phyloP scores from a whole-genome alignment of 2,888 invertebrate genomes.

The Nymphalis c-album region DNA sequence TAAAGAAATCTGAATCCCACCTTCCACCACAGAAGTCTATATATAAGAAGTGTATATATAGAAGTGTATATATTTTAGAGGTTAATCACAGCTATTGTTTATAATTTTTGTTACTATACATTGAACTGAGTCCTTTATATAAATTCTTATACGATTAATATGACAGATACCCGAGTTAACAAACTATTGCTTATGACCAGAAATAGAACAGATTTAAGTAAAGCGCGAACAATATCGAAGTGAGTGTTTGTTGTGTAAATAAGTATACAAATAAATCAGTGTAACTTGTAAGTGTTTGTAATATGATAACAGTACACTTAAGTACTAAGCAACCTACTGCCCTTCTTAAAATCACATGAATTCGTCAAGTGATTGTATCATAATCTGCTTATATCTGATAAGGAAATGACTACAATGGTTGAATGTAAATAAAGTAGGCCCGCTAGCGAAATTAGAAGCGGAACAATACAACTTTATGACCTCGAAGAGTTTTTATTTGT shows the following conservation, averaged over 20 bases:
- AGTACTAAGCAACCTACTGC: conserved; percentile 21
- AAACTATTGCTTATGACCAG: not conserved
- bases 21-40: too few relatives aligned
- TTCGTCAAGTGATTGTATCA: conserved; percentile 14
- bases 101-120: too few relatives aligned
- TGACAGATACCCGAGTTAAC: not conserved
- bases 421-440: not conserved
- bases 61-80: too few relatives aligned
- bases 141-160: too few relatives aligned
- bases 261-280: not conserved
- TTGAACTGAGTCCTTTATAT: too few relatives aligned
- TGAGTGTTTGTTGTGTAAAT: not conserved
- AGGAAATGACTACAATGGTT: conserved; percentile 8
- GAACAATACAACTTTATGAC: conserved; percentile 7
- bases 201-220: not conserved
- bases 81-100: too few relatives aligned
- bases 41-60: too few relatives aligned
- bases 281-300: not conserved
- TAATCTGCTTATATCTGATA: conserved; percentile 28
- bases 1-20: too few relatives aligned
- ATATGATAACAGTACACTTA: conserved; percentile 2
- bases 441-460: conserved; percentile 2
- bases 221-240: not conserved
- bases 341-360: conserved; percentile 16
- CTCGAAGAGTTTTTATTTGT: not conserved